Evolutionary conservation across 2,113 vertebrate species (phyloP), one percentile per base, ranked within the genome.

Genomic region (Hoplias malabaricus): DNA sequence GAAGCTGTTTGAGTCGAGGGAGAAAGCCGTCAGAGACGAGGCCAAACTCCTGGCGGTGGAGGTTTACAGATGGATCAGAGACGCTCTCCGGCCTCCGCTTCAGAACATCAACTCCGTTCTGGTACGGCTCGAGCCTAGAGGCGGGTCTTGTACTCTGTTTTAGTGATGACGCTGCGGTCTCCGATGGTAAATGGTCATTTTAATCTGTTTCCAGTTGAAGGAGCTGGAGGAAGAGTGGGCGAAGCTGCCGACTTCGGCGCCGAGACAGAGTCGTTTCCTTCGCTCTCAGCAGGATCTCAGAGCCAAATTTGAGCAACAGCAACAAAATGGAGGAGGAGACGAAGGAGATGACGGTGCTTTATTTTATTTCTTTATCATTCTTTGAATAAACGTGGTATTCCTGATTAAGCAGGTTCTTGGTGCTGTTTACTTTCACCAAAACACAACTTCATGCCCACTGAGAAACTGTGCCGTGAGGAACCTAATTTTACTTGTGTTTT

Each of bases 141-240:
- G n/a, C n/a, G n/a, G n/a, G n/a, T n/a, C n/a, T n/a, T n/a, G n/a
- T n/a, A n/a, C n/a, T n/a, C n/a, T n/a, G n/a, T n/a, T n/a, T n/a
- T n/a, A n/a, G n/a, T n/a, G n/a, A n/a, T n/a, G n/a, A n/a, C n/a
- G n/a, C n/a, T n/a, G n/a, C n/a, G n/a, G n/a, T n/a, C n/a, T n/a
- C n/a, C n/a, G n/a, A n/a, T n/a, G n/a, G n/a, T n/a, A n/a, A n/a
- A n/a, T n/a, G n/a, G n/a, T n/a, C n/a, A 11, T 34, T 31, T 4
- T 31, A 25, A 7, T 6, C 43, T 5, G 69, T 40, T 66, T 9
- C 69, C 0, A 99, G 98, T 88, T 99, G 69, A 99, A 99, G 88
- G 98, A 99, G 65, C 85, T 99, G 79, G 98, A 99, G 88, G 98
- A 99, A 83, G 98, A 99, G 83, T 99, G 96, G 96, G 91, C 94